Evolutionary conservation across 1,140 invertebrate genomes (phyloP), one percentile per base, ranked within the genome.

Genomic region (Cotesia typhae): DNA sequence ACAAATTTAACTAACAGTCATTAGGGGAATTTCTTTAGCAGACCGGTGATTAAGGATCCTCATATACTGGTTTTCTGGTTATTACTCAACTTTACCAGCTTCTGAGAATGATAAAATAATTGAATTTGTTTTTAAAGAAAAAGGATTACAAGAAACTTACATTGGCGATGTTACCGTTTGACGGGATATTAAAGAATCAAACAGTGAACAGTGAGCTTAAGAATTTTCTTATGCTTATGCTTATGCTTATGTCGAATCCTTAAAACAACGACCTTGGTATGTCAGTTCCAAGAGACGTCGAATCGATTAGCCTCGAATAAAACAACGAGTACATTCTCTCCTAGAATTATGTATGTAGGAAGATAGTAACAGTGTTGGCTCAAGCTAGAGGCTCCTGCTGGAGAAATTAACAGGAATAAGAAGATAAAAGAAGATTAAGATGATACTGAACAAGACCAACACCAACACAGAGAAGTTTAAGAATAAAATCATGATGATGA

Each of bases 301-400:
- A 73, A 73, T 73, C 72, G 72, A 73, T 73, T 73, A 73, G 72
- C 72, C 67, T 41, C 65, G 38, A 52, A 51, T 68, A 61, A 55
- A 68, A 35, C 35, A 37, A 63, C 36, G 35, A 37, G 53, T 9
- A 61, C 17, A 9, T 20, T 17, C 66, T 67, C 66, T 52, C 41
- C 28, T 36, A 55, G 66, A 67, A 55, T 67, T 36, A 67, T 55
- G n/a, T 67, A 51, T 53, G 20, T 17, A 14, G 17, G 12, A 55
- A 14, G 17, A 14, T 14, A 55, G 9, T 14, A 55, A 5, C 12
- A 28, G 28, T 28, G 2, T 28, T 28, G 53, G 53, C 12, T 9
- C 6, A 5, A 59, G 55, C 55, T 10, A 55, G 53, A 20, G 57
- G 41, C 41, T 47, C 10, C 41, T 59, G 53, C 53, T 59, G 20